Percentiles rank a stretch among this genome's conserved stretches.
Evolutionary conservation across 2,113 vertebrate species (phyloP).

Genomic region (Nothobranchius furzeri): DNA sequence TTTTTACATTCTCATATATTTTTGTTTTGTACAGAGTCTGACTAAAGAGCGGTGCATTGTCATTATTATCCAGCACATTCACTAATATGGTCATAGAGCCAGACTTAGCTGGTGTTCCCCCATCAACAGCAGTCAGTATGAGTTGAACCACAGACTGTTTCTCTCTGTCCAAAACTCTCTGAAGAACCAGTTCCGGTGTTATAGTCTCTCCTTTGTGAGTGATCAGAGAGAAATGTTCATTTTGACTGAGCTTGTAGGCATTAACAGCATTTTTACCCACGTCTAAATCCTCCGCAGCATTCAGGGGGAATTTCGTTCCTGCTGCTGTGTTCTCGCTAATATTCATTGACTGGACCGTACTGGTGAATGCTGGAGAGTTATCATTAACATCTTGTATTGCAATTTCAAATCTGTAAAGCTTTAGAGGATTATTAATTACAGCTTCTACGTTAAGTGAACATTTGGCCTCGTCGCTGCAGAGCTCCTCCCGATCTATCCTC

Average conservation of each 20-base stretch:
- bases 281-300: slow-evolving; percentile 64
- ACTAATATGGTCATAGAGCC: slow-evolving; percentile 76
- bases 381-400: slow-evolving; percentile 69
- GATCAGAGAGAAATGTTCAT: slow-evolving; percentile 62
- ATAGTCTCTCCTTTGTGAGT: slow-evolving; percentile 60
- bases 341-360: not conserved
- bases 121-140: slow-evolving; percentile 83
- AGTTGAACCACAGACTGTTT: slow-evolving; percentile 78
- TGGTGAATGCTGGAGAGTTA: slow-evolving; percentile 59
- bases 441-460: slow-evolving; percentile 61
- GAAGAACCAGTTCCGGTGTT: slow-evolving; percentile 79
- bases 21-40: slow-evolving; percentile 74
- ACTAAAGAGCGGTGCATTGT: slow-evolving; percentile 85
- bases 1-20: slow-evolving; percentile 78
- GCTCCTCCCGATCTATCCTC: slow-evolving; percentile 57
- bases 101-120: slow-evolving; percentile 81
- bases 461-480: slow-evolving; percentile 36
- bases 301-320: slow-evolving; percentile 56
- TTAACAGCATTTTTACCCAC: slow-evolving; percentile 70
- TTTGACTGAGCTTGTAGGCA: slow-evolving; percentile 65
- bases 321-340: slow-evolving; percentile 54
- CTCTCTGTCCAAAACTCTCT: slow-evolving; percentile 84
- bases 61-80: slow-evolving; percentile 85
- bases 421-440: slow-evolving; percentile 61
- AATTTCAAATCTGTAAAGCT: slow-evolving; percentile 65